These are phyloP conservation scores for Sphinx pinastri DNA, from an alignment of 2,888 invertebrate species.

Conservation along the genomic window DNA sequence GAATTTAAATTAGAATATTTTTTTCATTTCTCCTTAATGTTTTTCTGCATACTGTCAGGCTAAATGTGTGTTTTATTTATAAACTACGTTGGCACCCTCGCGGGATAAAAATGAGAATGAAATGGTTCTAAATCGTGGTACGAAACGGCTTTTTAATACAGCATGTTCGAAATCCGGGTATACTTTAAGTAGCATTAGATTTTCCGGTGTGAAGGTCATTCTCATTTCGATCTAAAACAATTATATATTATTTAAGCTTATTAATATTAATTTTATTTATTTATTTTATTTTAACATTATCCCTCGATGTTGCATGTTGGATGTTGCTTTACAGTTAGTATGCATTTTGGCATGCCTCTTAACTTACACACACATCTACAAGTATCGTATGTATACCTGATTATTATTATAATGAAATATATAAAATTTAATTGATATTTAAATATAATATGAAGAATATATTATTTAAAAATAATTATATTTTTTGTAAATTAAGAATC, in stretches of 20 bases:
- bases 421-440: conserved; percentile 32
- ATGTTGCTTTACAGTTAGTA: conserved; percentile 69
- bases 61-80: conserved; percentile 20
- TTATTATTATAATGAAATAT: conserved; percentile 32
- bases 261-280: conserved; percentile 57
- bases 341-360: conserved; percentile 75
- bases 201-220: conserved; percentile 68
- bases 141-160: conserved; percentile 36
- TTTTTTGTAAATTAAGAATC: background rate
- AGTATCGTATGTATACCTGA: conserved; percentile 39
- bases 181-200: conserved; percentile 46
- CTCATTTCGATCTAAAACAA: conserved; percentile 74
- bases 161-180: conserved; percentile 50
- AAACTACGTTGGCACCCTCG: conserved; percentile 60
- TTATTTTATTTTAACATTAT: conserved; percentile 54
- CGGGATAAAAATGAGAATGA: conserved; percentile 80
- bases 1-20: background rate
- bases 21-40: background rate
- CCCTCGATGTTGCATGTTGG: conserved; percentile 77
- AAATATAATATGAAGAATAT: conserved; percentile 34
- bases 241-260: conserved; percentile 39
- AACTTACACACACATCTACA: conserved; percentile 38
- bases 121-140: conserved; percentile 29
- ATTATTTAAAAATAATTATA: conserved; percentile 30
- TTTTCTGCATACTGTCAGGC: background rate